Percentiles rank a stretch among this genome's conserved stretches.
Conservation (phyloP, 2,113 vertebrate genomes). For the Siphamia tubifer region DNA sequence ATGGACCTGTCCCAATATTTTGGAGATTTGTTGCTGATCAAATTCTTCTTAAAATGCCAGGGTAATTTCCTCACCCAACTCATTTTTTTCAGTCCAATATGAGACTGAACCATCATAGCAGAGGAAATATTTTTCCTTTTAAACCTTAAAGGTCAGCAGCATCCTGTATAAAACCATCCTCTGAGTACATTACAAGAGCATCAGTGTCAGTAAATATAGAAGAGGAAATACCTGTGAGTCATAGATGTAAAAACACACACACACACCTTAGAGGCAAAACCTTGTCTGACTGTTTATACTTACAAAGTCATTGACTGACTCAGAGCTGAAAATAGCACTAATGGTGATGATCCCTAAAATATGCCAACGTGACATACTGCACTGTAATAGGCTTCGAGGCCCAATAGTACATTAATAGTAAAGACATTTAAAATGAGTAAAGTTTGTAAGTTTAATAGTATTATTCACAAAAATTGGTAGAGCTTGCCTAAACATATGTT, state of each 20-base stretch:
- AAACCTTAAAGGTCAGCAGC: constrained; percentile 4
- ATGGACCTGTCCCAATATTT: too few relatives aligned
- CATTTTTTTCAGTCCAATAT: background rate
- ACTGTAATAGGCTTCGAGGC: background rate
- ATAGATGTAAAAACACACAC: background rate
- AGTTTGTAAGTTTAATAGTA: too few relatives aligned
- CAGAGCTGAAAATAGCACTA: background rate
- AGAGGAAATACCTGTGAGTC: constrained; percentile 24
- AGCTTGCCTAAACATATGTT: too few relatives aligned
- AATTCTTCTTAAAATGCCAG: too few relatives aligned
- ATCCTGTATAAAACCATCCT: background rate
- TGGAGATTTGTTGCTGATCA: too few relatives aligned
- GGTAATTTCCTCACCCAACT: background rate
- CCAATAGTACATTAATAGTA: too few relatives aligned
- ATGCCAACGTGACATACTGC: too few relatives aligned
- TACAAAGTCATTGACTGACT: background rate
- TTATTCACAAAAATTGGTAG: too few relatives aligned
- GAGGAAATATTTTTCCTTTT: constrained; percentile 3
- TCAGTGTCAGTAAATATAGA: constrained; percentile 1
- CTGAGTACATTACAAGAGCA: background rate
- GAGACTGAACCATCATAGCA: background rate
- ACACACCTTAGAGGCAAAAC: constrained; percentile 9
- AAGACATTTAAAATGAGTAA: too few relatives aligned
- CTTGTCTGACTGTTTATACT: background rate
- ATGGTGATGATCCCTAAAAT: background rate